Evolutionary conservation across 53 echinoderm and acorn worm genomes (phyloP), one percentile per base, ranked within the genome.

Genomic region (Paracentrotus lividus): DNA sequence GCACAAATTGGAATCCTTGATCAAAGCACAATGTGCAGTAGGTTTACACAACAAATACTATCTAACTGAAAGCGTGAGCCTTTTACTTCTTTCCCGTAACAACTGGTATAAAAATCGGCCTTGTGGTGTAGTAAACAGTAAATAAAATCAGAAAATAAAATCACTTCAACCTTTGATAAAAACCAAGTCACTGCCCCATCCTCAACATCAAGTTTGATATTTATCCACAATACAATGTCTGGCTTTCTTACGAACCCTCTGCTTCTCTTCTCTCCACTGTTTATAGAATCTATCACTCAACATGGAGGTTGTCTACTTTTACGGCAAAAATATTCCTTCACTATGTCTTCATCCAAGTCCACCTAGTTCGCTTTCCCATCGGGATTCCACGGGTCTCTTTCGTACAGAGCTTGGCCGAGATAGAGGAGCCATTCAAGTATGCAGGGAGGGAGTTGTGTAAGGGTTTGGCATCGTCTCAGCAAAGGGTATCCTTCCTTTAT

Each of bases 321-420:
- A 43, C 65, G 21, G 23, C 59, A 8, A 32, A 53, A n/a, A n/a
- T n/a, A 36, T 60, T 6, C 56, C 7, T 23, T 33, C 4, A 6
- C 12, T 49, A 34, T 23, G 10, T 5, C 20, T 33, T 92, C 45
- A 92, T 57, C 92, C 81, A 34, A 55, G 58, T 24, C 81, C 81
- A 5, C 77, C 15, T 27, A 92, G 81, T 58, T 92, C 92, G 42
- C 81, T 42, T 81, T 54, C 58, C 92, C 92, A 92, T 27, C 77
- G 7, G 53, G 5, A 57, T 56, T n/a, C 78, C 59, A 2, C 31
- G 24, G 14, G 89, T 24, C 64, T 60, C 65, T n/a, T n/a, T 64
- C 64, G 89, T 5, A 89, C 42, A 5, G 24, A 24, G 8, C 40
- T 23, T 1, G 47, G 61, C 59, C 38, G 24, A 42, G 9, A 26